Conservation (phyloP, 35 echinoderm and acorn worm genomes). For the Lytechinus pictus region DNA sequence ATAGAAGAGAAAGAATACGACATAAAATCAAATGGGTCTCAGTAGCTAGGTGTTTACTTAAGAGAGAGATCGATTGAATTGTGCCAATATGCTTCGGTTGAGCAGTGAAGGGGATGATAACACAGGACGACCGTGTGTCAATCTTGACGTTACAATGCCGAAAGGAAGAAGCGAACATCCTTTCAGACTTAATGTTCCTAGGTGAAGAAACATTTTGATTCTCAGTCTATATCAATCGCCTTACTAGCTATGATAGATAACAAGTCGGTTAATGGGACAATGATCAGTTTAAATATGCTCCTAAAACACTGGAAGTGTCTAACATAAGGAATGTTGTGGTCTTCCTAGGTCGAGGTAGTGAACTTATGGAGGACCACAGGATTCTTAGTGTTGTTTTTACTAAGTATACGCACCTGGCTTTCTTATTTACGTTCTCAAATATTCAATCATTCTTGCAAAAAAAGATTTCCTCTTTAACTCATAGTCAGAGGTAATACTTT, state of each 20-base stretch:
- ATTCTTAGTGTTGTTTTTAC: too few species aligned
- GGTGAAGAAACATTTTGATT: not conserved
- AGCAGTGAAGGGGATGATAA: not conserved
- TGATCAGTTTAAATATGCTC: too few species aligned
- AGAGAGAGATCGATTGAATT: not conserved
- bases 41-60: not conserved
- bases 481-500: too few species aligned
- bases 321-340: too few species aligned
- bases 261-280: not conserved
- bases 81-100: not conserved
- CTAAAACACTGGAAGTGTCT: too few species aligned
- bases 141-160: not conserved
- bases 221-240: not conserved
- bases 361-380: too few species aligned
- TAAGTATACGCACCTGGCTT: too few species aligned
- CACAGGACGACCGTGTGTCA: not conserved
- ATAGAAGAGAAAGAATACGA: too few species aligned
- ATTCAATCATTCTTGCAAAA: too few species aligned
- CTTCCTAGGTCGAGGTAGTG: too few species aligned
- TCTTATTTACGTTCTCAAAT: too few species aligned
- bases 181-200: not conserved
- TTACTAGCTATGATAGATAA: not conserved
- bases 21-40: not conserved
- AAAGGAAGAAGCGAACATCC: not conserved
- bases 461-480: too few species aligned